Conservation (phyloP, 2,113 vertebrate species). For the Onychostoma macrolepis region DNA sequence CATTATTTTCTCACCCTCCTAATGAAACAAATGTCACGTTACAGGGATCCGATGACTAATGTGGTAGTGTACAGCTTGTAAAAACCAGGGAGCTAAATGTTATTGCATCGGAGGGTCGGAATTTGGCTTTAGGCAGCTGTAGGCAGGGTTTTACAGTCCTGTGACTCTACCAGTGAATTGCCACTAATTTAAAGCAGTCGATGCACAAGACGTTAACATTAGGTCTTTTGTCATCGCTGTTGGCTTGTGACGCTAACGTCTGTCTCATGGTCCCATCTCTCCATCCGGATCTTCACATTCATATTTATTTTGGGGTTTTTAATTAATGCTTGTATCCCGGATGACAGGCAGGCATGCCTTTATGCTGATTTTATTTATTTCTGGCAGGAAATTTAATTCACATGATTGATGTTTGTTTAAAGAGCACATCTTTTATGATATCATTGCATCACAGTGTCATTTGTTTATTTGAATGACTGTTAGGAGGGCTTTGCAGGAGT, state of each 20-base stretch:
- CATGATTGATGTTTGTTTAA: not conserved
- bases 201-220: conserved; percentile 66
- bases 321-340: not conserved
- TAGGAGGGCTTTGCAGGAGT: not conserved
- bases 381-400: not conserved
- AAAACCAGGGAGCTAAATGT: conserved; percentile 26
- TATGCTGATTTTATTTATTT: not conserved
- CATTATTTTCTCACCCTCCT: conserved; percentile 26
- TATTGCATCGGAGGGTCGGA: conserved; percentile 64
- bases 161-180: conserved; percentile 70
- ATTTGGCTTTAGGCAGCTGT: conserved; percentile 63
- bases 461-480: not conserved
- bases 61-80: conserved; percentile 57
- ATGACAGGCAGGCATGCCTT: not conserved
- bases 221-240: conserved; percentile 70
- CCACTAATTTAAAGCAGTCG: conserved; percentile 74
- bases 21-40: conserved; percentile 54
- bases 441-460: not conserved
- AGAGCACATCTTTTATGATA: not conserved
- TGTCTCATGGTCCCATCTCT: not conserved
- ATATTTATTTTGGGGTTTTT: conserved; percentile 7
- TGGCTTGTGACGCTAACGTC: conserved; percentile 55
- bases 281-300: not conserved
- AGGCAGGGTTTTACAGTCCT: conserved; percentile 72
- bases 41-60: conserved; percentile 63